Evolutionary conservation across 2,888 invertebrate species (phyloP), one percentile per base, ranked within the genome.

Genomic region (Papilio demoleus): DNA sequence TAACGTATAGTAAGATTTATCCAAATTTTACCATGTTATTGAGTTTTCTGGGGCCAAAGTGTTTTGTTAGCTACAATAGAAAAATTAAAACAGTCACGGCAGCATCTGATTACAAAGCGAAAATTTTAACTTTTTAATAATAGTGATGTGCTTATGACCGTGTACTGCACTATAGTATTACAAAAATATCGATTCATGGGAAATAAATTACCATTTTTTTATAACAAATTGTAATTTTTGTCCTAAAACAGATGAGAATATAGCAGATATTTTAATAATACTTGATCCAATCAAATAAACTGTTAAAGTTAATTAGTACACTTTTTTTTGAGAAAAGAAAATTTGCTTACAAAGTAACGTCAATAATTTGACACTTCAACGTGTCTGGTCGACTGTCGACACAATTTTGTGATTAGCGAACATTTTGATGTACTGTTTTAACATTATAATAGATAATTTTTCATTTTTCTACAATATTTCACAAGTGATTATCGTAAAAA

Each of bases 101-200:
- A 71, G 74, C 71, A 62, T 27, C 65, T 62, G 84, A 90, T 90
- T 90, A 90, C 90, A 87, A 89, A 81, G 90, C 90, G 85, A 84
- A 86, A 80, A 83, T 88, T 82, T 70, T 70, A 70, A 64, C 74
- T 75, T 65, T 70, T 70, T 71, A 59, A 50, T 53, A 27, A 59
- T 40, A 40, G 60, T 59, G 59, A 59, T 38, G 38, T 11, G 5
- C 22, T 22, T 31, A 17, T 22, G 22, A 12, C 5, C 14, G 19
- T 3, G 4, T 19, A 11, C 4, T 12, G 14, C 31, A 31, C 31
- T 17, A 17, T 17, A 22, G 45, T 45, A 45, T 45, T 22, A 45
- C 22, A 9, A 12, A n/a, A 36, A 38, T 38, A 59, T 59, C 59
- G 59, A 59, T 22, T 34, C 0, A 0, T n/a, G 36, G 5, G n/a